A percentile compares a stretch with the other conserved stretches of the same genome.
phyloP scores from a whole-genome alignment of 2,113 vertebrate genomes.

The Tretioscincus oriximinensis region DNA sequence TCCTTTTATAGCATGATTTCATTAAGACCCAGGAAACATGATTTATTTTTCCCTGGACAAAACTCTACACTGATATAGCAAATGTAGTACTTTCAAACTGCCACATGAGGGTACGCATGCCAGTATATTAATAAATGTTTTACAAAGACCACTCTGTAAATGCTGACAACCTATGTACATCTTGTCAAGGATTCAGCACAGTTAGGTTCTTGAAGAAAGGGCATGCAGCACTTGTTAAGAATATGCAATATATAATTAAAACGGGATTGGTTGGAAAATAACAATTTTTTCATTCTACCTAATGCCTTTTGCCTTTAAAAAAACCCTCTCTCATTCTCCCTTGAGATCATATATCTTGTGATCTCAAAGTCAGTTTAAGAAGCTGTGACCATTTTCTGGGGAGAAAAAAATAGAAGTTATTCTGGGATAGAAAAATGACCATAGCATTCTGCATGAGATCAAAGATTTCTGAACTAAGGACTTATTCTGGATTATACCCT shows the following conservation, averaged over 20 bases:
- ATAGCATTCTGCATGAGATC: too few relatives aligned
- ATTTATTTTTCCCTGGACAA: not conserved
- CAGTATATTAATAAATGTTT: not conserved
- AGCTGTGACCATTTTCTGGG: not conserved
- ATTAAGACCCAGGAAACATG: not conserved
- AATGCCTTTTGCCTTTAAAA: fast-evolving
- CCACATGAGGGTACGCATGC: conserved; percentile 39
- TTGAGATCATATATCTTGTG: not conserved
- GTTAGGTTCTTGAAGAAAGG: not conserved
- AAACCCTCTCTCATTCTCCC: too few relatives aligned
- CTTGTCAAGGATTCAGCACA: not conserved
- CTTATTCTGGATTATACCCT: too few relatives aligned
- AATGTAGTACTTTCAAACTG: conserved; percentile 26
- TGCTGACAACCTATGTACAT: not conserved
- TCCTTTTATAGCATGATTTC: not conserved
- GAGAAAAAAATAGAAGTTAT: not conserved
- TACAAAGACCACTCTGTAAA: fast-evolving
- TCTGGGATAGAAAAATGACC: too few relatives aligned
- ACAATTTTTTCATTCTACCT: not conserved
- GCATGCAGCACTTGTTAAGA: not conserved
- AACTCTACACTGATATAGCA: fast-evolving
- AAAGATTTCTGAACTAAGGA: too few relatives aligned
- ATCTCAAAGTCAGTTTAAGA: not conserved
- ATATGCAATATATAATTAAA: not conserved
- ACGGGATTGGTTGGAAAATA: not conserved